These are phyloP conservation scores for Myathropa florea DNA, from an alignment of 2,888 invertebrate genomes.

Conservation along the genomic window DNA sequence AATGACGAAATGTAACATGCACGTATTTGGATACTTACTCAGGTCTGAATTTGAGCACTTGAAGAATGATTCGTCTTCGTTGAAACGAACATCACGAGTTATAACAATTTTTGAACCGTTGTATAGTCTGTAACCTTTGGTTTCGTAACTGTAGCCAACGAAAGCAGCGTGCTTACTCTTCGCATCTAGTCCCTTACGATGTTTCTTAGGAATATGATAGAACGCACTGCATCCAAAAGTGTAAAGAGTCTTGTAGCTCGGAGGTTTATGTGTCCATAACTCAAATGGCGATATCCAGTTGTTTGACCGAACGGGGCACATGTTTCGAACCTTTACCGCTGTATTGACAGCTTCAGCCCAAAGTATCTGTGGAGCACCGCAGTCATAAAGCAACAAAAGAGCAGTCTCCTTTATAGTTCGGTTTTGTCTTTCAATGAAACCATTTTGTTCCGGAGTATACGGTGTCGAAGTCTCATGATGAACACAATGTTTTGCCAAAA, in stretches of 20 bases:
- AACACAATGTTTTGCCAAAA: not conserved
- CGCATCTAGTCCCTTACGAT: not conserved
- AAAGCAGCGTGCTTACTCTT: not conserved
- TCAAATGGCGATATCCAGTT: slow-evolving; percentile 1
- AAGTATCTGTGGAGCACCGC: too few species aligned
- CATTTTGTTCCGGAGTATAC: too few species aligned
- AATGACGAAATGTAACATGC: too few species aligned
- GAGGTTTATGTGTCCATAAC: not conserved
- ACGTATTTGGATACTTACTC: too few species aligned
- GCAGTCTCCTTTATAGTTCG: not conserved
- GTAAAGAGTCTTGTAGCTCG: not conserved
- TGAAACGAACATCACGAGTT: not conserved
- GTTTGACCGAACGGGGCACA: not conserved
- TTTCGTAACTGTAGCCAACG: not conserved
- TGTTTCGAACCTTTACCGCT: too few species aligned
- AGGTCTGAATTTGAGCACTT: too few species aligned
- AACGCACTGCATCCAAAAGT: slow-evolving; percentile 1
- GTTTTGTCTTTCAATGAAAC: too few species aligned
- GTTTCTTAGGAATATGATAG: not conserved
- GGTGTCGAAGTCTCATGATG: slow-evolving; percentile 2
- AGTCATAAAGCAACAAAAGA: not conserved
- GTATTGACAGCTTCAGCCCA: not conserved
- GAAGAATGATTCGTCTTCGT: not conserved
- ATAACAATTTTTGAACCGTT: too few species aligned
- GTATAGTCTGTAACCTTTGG: not conserved